Conservation (phyloP, 2,888 invertebrate species). For the Spilarctia lutea region DNA sequence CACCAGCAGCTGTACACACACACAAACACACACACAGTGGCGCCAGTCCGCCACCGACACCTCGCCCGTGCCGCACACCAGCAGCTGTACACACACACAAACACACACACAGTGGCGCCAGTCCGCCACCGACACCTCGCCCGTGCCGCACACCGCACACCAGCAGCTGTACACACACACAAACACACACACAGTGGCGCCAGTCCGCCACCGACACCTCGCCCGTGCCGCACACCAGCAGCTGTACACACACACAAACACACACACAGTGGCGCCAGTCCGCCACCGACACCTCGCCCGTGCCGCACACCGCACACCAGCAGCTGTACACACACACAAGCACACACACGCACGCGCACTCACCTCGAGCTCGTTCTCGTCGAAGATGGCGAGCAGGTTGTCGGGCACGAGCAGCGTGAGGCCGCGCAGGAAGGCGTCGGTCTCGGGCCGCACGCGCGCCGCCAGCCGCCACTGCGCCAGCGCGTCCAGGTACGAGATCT, state of each 20-base stretch:
- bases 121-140: slow-evolving; percentile 58
- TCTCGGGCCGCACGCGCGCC: slow-evolving; percentile 92
- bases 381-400: slow-evolving; percentile 97
- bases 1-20: slow-evolving; percentile 93
- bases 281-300: no score
- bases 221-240: neutral
- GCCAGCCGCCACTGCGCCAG: slow-evolving; percentile 96
- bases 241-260: no score
- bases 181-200: neutral
- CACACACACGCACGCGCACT: slow-evolving; percentile 79
- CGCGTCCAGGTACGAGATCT: slow-evolving; percentile 94
- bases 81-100: neutral
- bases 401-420: slow-evolving; percentile 97
- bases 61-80: neutral
- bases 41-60: neutral
- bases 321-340: no score
- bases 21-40: neutral
- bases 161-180: neutral
- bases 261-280: no score
- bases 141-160: slow-evolving; percentile 63
- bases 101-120: neutral
- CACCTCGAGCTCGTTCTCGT: slow-evolving; percentile 98
- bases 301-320: no score
- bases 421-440: slow-evolving; percentile 95
- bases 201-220: neutral